These are phyloP conservation scores for Dione vanillae DNA, from an alignment of 2,888 invertebrate species.

Conservation along the genomic window DNA sequence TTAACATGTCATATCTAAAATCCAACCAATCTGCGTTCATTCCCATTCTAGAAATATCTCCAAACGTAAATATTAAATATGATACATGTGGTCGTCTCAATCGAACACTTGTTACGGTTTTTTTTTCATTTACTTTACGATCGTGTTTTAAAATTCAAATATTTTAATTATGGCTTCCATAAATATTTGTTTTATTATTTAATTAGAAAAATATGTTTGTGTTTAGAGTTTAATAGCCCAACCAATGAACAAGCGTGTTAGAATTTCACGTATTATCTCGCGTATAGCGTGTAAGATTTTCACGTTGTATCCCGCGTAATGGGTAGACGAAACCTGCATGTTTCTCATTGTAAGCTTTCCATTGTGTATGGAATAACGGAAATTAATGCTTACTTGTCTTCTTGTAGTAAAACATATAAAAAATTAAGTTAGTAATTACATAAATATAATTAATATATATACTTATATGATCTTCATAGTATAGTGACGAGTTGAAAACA, in stretches of 20 bases:
- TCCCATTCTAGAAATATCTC: constrained; percentile 69
- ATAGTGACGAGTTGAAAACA: too few species aligned
- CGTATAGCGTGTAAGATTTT: too few species aligned
- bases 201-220: not conserved
- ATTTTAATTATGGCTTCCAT: constrained; percentile 12
- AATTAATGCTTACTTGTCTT: too few species aligned
- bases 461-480: too few species aligned
- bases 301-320: too few species aligned
- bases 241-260: not conserved
- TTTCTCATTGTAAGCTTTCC: too few species aligned
- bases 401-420: too few species aligned
- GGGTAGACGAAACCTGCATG: too few species aligned
- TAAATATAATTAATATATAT: too few species aligned
- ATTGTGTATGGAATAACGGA: too few species aligned
- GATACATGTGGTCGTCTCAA: constrained; percentile 61
- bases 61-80: constrained; percentile 71
- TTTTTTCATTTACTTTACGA: constrained; percentile 35
- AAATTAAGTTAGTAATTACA: too few species aligned
- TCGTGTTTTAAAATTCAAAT: constrained; percentile 23
- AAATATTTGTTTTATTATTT: constrained; percentile 23
- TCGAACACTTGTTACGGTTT: constrained; percentile 44
- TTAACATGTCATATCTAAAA: not conserved
- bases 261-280: too few species aligned
- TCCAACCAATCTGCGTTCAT: not conserved
- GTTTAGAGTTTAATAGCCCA: not conserved